A percentile compares a stretch with the other conserved stretches of the same genome.
These are phyloP conservation scores for Rallus limicola DNA, from an alignment of 2,113 vertebrate species.

Conservation along the genomic window DNA sequence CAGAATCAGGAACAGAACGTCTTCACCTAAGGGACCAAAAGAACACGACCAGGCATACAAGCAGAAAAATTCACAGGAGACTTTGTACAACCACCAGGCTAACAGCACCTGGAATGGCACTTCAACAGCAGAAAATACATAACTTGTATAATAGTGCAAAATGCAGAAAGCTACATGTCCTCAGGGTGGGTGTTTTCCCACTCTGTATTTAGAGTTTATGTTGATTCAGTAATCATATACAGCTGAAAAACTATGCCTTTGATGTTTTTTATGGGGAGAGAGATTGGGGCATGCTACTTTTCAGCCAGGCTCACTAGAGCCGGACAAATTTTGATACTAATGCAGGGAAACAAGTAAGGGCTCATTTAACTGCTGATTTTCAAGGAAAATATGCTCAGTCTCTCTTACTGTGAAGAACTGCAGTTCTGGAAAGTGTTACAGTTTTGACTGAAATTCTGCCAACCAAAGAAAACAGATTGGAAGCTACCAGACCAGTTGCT, in stretches of 20 bases:
- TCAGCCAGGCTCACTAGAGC: neutral
- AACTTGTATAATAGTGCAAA: fast-evolving
- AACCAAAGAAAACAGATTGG: neutral
- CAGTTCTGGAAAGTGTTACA: neutral
- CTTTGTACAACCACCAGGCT: neutral
- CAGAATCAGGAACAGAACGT: neutral
- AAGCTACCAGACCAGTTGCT: neutral
- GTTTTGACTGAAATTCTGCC: neutral
- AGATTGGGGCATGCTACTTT: neutral
- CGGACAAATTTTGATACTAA: neutral
- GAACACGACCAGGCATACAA: neutral
- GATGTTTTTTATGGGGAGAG: neutral
- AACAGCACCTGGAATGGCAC: neutral
- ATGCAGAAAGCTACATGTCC: neutral
- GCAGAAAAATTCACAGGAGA: neutral
- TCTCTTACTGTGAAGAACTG: neutral
- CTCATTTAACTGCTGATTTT: neutral
- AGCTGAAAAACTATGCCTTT: neutral
- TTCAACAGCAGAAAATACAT: neutral
- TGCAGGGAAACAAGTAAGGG: neutral
- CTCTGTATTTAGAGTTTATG: neutral
- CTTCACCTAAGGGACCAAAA: neutral
- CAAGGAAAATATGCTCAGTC: neutral
- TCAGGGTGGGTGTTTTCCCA: neutral
- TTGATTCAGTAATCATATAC: neutral